Percentiles rank a stretch among this genome's conserved stretches.
Conservation (phyloP, 2,888 invertebrate species). For the Eilema griseolum region DNA sequence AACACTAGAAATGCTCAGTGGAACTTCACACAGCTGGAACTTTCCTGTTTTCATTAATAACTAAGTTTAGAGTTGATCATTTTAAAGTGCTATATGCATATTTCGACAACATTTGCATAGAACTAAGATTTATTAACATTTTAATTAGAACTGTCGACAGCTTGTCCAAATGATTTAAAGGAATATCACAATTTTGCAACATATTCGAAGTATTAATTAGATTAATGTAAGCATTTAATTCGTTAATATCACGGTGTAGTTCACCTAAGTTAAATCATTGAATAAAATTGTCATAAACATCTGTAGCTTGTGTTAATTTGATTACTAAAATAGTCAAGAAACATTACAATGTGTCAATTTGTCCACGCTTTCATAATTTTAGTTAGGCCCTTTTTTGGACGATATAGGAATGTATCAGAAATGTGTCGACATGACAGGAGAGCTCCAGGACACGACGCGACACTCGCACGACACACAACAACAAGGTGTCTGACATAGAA, state of each 20-base stretch:
- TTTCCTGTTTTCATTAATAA: conserved; percentile 52
- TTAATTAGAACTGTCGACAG: conserved; percentile 27
- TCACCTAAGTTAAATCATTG: not conserved
- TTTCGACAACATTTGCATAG: conserved; percentile 43
- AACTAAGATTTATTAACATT: conserved; percentile 29
- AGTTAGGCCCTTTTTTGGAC: conserved; percentile 12
- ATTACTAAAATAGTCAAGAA: not conserved
- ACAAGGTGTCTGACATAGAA: conserved; percentile 55
- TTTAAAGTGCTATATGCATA: conserved; percentile 43
- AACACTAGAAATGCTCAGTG: conserved; percentile 62
- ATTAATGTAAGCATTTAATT: conserved; percentile 22
- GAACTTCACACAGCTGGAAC: conserved; percentile 57
- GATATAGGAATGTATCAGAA: conserved; percentile 33
- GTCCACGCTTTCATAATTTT: not conserved
- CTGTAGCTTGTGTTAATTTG: not conserved
- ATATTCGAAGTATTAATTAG: conserved; percentile 21
- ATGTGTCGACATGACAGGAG: conserved; percentile 50
- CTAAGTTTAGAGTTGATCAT: conserved; percentile 34
- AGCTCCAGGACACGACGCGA: conserved; percentile 51
- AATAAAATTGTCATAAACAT: not conserved
- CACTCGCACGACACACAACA: conserved; percentile 32
- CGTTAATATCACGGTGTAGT: conserved; percentile 8
- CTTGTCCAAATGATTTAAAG: conserved; percentile 27
- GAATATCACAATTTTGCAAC: conserved; percentile 48
- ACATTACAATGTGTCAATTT: not conserved